phyloP scores from a whole-genome alignment of 1,140 invertebrate species.

The Eupeodes corollae region DNA sequence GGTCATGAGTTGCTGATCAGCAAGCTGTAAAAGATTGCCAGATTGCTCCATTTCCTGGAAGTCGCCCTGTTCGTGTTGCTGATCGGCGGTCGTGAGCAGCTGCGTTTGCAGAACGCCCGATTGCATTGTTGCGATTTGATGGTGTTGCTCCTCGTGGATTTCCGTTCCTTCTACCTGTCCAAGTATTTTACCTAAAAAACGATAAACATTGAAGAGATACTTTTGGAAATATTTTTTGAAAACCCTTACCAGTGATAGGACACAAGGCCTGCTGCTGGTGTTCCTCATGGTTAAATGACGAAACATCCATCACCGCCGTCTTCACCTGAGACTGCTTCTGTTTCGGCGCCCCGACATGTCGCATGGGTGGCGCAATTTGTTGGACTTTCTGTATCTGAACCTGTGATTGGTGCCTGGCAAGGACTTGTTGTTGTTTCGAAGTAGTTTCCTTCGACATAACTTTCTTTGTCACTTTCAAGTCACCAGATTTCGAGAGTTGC shows the following conservation, averaged over 20 bases:
- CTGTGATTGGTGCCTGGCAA: constrained; percentile 10
- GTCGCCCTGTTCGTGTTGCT: constrained; percentile 25
- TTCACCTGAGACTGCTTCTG: constrained; percentile 17
- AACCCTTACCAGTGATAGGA: constrained; percentile 27
- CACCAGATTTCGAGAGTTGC: constrained; percentile 31
- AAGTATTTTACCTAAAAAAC: constrained; percentile 11
- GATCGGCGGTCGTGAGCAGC: constrained; percentile 27
- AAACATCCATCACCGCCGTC: constrained; percentile 1
- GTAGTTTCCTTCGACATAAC: constrained; percentile 29
- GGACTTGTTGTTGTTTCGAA: constrained; percentile 11
- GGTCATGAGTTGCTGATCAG: constrained; percentile 30
- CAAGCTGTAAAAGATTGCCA: constrained; percentile 17
- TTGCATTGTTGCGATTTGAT: neutral
- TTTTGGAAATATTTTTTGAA: neutral
- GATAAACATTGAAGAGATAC: neutral
- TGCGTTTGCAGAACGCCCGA: constrained; percentile 13
- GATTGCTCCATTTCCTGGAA: constrained; percentile 25
- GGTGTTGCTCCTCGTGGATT: neutral
- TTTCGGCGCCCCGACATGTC: neutral
- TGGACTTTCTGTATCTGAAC: constrained; percentile 16
- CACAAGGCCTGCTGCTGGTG: constrained; percentile 8
- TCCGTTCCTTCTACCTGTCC: constrained; percentile 21
- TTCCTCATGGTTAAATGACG: neutral
- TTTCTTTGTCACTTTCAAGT: constrained; percentile 34
- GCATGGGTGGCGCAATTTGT: constrained; percentile 1